Evolutionary conservation across 2,113 vertebrate genomes (phyloP).

Genomic region (Rhinoderma darwinii): DNA sequence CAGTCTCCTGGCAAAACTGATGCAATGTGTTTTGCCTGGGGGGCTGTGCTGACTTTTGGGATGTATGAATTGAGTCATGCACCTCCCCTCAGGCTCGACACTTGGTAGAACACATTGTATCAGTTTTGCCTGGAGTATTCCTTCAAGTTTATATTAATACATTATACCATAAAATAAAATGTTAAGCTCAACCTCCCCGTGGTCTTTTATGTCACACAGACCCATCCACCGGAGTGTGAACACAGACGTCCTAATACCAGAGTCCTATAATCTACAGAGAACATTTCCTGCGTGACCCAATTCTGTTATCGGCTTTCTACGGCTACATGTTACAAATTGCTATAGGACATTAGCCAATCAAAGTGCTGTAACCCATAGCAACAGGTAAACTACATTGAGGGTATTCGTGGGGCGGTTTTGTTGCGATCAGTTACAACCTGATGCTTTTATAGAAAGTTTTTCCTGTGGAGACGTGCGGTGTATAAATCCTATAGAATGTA

Average conservation of each 20-base stretch:
- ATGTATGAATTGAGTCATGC: too few relatives aligned
- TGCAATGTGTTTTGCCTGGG: too few relatives aligned
- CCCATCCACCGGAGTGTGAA: too few relatives aligned
- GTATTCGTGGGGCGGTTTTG: not conserved
- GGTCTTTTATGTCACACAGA: not conserved
- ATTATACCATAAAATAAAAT: too few relatives aligned
- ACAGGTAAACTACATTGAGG: not conserved
- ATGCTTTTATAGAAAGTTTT: too few relatives aligned
- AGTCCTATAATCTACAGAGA: not conserved
- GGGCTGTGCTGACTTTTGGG: too few relatives aligned
- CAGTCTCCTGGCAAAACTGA: too few relatives aligned
- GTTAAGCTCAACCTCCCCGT: too few relatives aligned
- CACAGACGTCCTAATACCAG: not conserved
- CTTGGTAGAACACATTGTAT: too few relatives aligned
- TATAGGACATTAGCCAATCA: not conserved
- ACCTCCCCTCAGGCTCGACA: too few relatives aligned
- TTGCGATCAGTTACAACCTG: not conserved
- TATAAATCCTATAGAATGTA: slow-evolving; percentile 4
- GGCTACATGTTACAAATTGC: not conserved
- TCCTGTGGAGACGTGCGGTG: not conserved
- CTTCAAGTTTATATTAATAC: not conserved
- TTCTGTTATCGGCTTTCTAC: not conserved
- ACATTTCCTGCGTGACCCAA: not conserved
- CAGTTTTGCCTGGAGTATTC: not conserved
- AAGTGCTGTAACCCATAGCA: not conserved